These are phyloP conservation scores for Ligdia adustata DNA, from an alignment of 2,888 invertebrate genomes.

Conservation along the genomic window DNA sequence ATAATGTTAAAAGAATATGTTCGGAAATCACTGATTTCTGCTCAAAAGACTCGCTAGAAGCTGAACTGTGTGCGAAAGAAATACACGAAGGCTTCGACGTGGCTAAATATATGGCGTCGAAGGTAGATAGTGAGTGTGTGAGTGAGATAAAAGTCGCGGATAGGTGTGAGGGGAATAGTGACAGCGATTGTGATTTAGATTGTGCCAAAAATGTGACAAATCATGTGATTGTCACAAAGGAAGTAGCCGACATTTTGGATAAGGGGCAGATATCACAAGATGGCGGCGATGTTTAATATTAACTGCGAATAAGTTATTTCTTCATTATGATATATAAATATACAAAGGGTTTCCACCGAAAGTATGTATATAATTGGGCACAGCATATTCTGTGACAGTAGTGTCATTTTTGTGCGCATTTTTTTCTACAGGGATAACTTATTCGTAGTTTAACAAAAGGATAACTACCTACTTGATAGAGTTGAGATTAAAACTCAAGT, in stretches of 20 bases:
- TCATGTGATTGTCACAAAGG: slow-evolving; percentile 72
- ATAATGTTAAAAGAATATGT: slow-evolving; percentile 67
- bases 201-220: slow-evolving; percentile 66
- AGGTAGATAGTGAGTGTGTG: slow-evolving; percentile 43
- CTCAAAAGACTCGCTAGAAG: slow-evolving; percentile 32
- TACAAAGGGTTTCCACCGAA: not conserved
- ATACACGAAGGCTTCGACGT: slow-evolving; percentile 56
- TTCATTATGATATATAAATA: slow-evolving; percentile 1
- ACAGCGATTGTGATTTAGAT: slow-evolving; percentile 45
- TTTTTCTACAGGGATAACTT: not conserved
- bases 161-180: slow-evolving; percentile 49
- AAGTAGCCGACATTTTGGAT: slow-evolving; percentile 71
- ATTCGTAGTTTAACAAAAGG: not conserved
- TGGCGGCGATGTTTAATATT: slow-evolving; percentile 25
- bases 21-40: slow-evolving; percentile 69
- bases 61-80: slow-evolving; percentile 25
- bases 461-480: too few relatives aligned
- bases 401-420: not conserved
- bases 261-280: slow-evolving; percentile 49
- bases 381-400: too few relatives aligned
- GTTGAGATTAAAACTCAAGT: too few relatives aligned
- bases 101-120: slow-evolving; percentile 51
- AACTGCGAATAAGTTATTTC: slow-evolving; percentile 19
- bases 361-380: not conserved
- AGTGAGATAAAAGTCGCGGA: slow-evolving; percentile 48